phyloP scores from a whole-genome alignment of 2,113 vertebrate genomes.

The Lycocorax pyrrhopterus region DNA sequence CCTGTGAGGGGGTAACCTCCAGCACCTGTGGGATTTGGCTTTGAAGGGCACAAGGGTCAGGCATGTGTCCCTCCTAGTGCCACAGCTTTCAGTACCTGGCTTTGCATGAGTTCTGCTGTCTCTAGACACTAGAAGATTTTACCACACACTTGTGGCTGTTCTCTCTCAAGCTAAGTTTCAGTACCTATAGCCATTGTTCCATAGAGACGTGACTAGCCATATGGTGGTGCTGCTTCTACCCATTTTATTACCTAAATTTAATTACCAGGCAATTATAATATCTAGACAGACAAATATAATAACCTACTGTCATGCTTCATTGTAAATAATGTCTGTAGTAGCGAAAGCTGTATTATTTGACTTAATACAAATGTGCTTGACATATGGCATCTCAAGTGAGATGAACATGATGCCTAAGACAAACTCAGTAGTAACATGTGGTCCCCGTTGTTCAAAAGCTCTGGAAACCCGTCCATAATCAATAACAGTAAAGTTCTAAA shows the following conservation, averaged over 20 bases:
- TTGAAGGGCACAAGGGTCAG: neutral
- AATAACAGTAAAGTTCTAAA: neutral
- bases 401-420: neutral
- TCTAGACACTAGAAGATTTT: neutral
- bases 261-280: conserved; percentile 29
- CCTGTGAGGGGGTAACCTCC: neutral
- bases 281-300: neutral
- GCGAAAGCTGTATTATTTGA: neutral
- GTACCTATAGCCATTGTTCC: neutral
- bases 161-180: neutral
- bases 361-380: neutral
- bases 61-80: neutral
- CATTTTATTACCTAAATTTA: neutral
- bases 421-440: neutral
- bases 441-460: neutral
- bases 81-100: neutral
- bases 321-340: neutral
- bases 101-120: neutral
- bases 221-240: neutral
- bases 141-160: neutral
- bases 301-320: neutral
- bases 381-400: neutral
- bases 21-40: neutral
- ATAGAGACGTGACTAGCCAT: neutral
- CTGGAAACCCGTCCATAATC: neutral